Percentiles rank a stretch among this genome's conserved stretches.
phyloP scores from a whole-genome alignment of 2,113 vertebrate species.

The Euleptes europaea region DNA sequence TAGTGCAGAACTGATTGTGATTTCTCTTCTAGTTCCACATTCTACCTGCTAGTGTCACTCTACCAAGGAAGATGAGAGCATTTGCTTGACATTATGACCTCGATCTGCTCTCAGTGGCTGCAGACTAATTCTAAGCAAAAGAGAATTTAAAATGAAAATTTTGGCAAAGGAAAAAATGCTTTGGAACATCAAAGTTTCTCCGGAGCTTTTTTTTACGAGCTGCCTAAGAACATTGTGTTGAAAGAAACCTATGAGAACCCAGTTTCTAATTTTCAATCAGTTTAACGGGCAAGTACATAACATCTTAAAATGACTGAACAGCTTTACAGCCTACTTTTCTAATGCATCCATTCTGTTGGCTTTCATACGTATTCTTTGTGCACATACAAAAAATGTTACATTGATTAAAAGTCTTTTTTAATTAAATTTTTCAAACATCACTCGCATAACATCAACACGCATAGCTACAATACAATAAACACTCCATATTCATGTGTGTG shows the following conservation, averaged over 20 bases:
- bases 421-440: no score
- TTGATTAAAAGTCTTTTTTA: no score
- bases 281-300: slow-evolving; percentile 14
- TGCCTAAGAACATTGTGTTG: not conserved
- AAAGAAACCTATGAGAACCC: slow-evolving; percentile 14
- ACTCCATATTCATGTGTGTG: no score
- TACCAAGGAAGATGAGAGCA: slow-evolving; percentile 11
- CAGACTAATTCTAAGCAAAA: slow-evolving; percentile 42
- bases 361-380: not conserved
- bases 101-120: slow-evolving; percentile 21
- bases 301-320: slow-evolving; percentile 19
- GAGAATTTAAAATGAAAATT: slow-evolving; percentile 4
- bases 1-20: not conserved
- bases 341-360: not conserved
- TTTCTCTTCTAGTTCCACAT: slow-evolving; percentile 30
- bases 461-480: no score
- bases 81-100: slow-evolving; percentile 1
- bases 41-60: slow-evolving; percentile 75
- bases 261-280: not conserved
- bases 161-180: not conserved
- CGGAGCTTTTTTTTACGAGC: slow-evolving; percentile 28
- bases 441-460: no score
- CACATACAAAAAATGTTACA: not conserved
- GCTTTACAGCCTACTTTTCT: slow-evolving; percentile 23
- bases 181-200: slow-evolving; percentile 25